Conservation (phyloP, 2,888 invertebrate genomes). For the Andrena minutula region DNA sequence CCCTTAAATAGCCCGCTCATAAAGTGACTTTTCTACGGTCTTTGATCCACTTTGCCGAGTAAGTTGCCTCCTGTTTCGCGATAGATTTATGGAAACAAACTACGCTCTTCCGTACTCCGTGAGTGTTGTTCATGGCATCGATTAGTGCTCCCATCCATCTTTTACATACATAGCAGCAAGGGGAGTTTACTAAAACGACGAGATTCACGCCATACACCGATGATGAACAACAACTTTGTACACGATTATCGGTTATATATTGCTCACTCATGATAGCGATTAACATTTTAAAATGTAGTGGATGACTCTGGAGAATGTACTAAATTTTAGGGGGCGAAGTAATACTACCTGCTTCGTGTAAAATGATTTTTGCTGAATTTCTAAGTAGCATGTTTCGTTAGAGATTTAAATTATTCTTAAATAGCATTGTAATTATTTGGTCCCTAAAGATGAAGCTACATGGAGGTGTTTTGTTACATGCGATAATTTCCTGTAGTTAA, state of each 20-base stretch:
- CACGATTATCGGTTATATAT: too few relatives aligned
- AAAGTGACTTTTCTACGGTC: background rate
- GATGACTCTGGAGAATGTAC: too few relatives aligned
- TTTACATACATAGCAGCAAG: background rate
- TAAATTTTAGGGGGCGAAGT: too few relatives aligned
- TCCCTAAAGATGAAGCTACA: background rate
- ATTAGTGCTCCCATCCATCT: background rate
- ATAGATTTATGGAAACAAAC: conserved; percentile 28
- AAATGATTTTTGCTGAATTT: too few relatives aligned
- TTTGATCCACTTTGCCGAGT: background rate
- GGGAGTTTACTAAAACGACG: background rate
- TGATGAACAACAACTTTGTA: background rate
- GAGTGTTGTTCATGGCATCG: background rate
- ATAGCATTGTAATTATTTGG: too few relatives aligned
- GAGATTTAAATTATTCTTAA: too few relatives aligned
- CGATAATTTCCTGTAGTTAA: conserved; percentile 7
- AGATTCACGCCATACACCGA: background rate
- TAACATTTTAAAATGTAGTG: too few relatives aligned
- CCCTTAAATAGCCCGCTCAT: background rate
- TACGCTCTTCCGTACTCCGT: background rate
- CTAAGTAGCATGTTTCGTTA: too few relatives aligned
- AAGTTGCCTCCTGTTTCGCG: background rate
- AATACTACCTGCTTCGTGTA: too few relatives aligned
- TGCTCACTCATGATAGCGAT: too few relatives aligned
- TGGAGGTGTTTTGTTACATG: background rate